These are phyloP conservation scores for Carassius auratus DNA, from an alignment of 2,113 vertebrate species.

Conservation along the genomic window DNA sequence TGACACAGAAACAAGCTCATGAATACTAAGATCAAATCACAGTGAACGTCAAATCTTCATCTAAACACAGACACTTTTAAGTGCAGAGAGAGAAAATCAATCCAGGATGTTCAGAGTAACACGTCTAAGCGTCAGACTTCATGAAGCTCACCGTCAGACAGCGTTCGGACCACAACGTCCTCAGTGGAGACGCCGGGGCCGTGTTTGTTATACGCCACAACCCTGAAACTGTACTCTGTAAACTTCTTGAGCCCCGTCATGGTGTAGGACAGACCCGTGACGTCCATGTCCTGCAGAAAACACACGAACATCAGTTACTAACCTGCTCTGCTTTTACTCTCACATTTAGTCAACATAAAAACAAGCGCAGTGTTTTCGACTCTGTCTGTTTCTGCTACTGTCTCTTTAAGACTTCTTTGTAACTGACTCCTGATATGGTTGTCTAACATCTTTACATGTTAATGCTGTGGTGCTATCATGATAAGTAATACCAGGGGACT, in stretches of 20 bases:
- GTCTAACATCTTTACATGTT: neutral
- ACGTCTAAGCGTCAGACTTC: neutral
- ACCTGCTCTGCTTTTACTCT: neutral
- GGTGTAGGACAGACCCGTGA: constrained; percentile 83
- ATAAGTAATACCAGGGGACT: neutral
- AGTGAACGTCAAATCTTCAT: neutral
- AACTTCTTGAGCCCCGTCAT: constrained; percentile 89
- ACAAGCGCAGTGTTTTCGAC: neutral
- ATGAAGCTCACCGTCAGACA: constrained; percentile 84
- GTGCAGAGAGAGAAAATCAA: neutral
- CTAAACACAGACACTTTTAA: neutral
- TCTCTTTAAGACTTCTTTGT: neutral
- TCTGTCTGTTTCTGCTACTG: neutral
- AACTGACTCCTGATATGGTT: neutral
- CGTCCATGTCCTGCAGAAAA: constrained; percentile 84
- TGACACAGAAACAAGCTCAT: neutral
- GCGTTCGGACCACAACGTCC: constrained; percentile 82
- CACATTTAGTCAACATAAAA: neutral
- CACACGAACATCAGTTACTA: neutral
- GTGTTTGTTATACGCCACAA: constrained; percentile 96
- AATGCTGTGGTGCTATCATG: neutral
- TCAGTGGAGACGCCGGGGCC: constrained; percentile 94
- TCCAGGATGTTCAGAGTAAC: neutral
- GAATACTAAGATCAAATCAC: constrained; percentile 9
- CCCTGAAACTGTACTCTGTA: constrained; percentile 91